Evolutionary conservation across 2,888 invertebrate species (phyloP), one percentile per base, ranked within the genome.

Genomic region (Anticlea derivata): DNA sequence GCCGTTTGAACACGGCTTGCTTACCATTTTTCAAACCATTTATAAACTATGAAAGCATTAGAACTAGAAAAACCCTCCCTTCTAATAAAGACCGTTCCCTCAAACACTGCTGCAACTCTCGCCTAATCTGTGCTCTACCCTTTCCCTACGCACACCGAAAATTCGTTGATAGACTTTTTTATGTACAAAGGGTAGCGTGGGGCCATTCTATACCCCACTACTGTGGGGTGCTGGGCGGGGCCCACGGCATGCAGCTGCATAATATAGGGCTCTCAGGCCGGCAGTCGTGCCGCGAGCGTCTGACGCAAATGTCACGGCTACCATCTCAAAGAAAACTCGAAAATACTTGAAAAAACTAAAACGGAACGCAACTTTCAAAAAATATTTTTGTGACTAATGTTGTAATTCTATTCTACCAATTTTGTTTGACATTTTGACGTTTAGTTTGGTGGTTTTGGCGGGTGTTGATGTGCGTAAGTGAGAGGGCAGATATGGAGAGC

Each of bases 391-490:
- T 58, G 31, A 8, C 17, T 38, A 30, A 39, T 24, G 61, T 39
- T 52, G 29, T 41, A 48, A 60, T 54, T 35, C 50, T 51, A 59
- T 46, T 46, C 35, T 44, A 20, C 47, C 43, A 38, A 10, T 41
- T 29, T 43, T 27, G 49, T 54, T 68, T 67, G 55, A 39, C 43
- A 60, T 58, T 70, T 74, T 75, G 44, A 48, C 47, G 23, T 47
- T 76, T 79, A 83, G 79, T 82, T 85, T 77, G 75, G 57, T 38
- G 68, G 73, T 79, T 72, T 84, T 84, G 80, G 81, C 80, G 84
- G 79, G 80, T 79, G 76, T 72, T 87, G 80, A 89, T 89, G 89
- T 89, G 89, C 86, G 83, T 75, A 77, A 85, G 84, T 76, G 88
- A 86, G 80, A 83, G 78, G 78, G 81, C 74, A 55, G 79, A 77